Conservation (phyloP, 2,888 invertebrate genomes). For the Ametastegia equiseti region DNA sequence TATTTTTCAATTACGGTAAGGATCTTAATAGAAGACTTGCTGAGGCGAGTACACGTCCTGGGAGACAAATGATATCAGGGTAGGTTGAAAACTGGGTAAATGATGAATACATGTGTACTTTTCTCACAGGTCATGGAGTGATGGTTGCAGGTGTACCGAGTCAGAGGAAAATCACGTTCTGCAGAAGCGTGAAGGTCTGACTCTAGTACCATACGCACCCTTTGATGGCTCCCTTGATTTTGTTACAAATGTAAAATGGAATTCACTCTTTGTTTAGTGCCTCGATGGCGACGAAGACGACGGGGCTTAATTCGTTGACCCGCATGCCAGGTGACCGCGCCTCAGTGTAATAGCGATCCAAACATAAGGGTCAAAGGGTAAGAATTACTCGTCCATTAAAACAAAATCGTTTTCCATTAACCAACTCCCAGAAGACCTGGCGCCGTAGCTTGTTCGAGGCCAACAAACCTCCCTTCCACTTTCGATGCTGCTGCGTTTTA, state of each 20-base stretch:
- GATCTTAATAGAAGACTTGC: not conserved
- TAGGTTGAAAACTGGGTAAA: not conserved
- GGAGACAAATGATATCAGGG: conserved; percentile 3
- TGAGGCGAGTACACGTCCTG: not conserved
- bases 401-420: conserved; percentile 39
- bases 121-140: conserved; percentile 29
- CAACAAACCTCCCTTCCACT: conserved; percentile 8
- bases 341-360: conserved; percentile 13
- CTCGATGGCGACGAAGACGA: not conserved
- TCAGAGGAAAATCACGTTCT: not conserved
- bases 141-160: conserved; percentile 23
- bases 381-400: conserved; percentile 34
- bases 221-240: not conserved
- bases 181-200: not conserved
- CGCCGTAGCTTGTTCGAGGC: conserved; percentile 12
- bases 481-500: not conserved
- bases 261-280: not conserved
- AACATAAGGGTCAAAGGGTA: conserved; percentile 23
- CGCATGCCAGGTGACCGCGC: conserved; percentile 22
- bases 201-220: not conserved
- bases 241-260: not conserved
- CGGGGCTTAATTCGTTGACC: conserved; percentile 4
- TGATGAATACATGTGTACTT: not conserved
- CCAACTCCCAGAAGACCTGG: conserved; percentile 12
- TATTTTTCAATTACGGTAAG: not conserved